These are phyloP conservation scores for Danionella dracula DNA, from an alignment of 2,797 vertebrate species.

Conservation along the genomic window DNA sequence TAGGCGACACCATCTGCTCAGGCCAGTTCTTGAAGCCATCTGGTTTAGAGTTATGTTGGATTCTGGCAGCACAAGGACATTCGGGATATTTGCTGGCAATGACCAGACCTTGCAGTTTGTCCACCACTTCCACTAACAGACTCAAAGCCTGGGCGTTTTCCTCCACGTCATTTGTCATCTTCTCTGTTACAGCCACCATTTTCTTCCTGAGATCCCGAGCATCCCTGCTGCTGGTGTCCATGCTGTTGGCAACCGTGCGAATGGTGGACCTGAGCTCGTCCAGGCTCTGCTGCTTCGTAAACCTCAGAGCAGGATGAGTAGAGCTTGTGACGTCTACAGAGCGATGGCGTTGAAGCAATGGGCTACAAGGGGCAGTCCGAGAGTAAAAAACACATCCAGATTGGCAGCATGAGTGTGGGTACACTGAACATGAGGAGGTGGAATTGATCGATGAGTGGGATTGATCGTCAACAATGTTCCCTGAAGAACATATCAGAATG, in stretches of 20 bases:
- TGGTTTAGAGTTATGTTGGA: too few species aligned
- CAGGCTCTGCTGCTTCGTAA: slow-evolving; percentile 47
- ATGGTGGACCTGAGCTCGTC: slow-evolving; percentile 51
- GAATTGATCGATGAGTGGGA: neutral
- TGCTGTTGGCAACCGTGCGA: slow-evolving; percentile 43
- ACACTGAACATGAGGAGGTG: neutral
- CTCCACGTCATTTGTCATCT: slow-evolving; percentile 52
- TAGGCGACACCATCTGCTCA: neutral
- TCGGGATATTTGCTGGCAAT: slow-evolving; percentile 38
- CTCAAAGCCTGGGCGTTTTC: slow-evolving; percentile 60
- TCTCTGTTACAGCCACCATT: slow-evolving; percentile 51
- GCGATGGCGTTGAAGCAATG: neutral
- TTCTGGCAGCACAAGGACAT: slow-evolving; percentile 24
- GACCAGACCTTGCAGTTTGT: slow-evolving; percentile 63
- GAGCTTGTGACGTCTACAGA: neutral
- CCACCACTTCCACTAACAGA: slow-evolving; percentile 60
- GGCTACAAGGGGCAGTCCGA: slow-evolving; percentile 12
- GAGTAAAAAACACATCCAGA: neutral
- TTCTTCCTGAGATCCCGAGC: slow-evolving; percentile 49
- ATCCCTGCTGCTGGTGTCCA: slow-evolving; percentile 43
- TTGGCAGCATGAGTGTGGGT: neutral
- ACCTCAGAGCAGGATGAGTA: neutral
- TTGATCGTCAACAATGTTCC: neutral
- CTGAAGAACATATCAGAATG: slow-evolving; percentile 2
- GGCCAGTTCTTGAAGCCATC: neutral